Base-by-base conservation (phyloP, 2,113 vertebrate species). In the Cyprinodon brontotheroides region DNA sequence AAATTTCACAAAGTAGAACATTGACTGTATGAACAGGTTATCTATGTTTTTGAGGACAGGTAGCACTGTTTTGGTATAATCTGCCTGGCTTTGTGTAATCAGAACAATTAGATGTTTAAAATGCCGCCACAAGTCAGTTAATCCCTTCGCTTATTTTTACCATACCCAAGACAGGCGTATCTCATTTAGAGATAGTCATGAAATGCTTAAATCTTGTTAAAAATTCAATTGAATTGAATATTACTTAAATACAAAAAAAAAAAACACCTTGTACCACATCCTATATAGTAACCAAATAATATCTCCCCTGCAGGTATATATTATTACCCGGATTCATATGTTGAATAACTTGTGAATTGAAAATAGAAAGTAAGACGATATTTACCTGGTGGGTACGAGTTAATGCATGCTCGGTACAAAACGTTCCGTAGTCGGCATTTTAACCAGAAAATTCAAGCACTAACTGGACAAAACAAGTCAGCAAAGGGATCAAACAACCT, bases 21-120 rank as follows among this genome's bases (percentile, higher is more conserved):
- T 75, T 77, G 57, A 69, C 66, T 40, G 6, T 59, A 14, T 65
- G 48, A 11, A 39, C 53, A 70, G 36, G 57, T 77, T 79, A 72
- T 67, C 50, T 75, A 73, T 82, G 67, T 74, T 61, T 82, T 82
- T 66, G 72, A 48, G 65, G 40, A 74, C 48, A 78, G 81, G 69
- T 85, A 85, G 80, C 70, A 68, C 77, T 80, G 81, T 81, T 89
- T 87, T 81, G 63, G 69, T 82, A 37, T 75, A 50, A 47, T 83
- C 72, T 85, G 73, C 67, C 75, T 87, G 89, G 81, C 69, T 87
- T 66, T 74, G 79, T 84, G 80, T 45, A 14, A 1, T 79, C 62
- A 81, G 11, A 80, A 81, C 15, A 88, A 74, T 68, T 85, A 50
- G 73, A 61, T 90, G 37, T 59, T 72, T 79, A 50, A 53, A 53